A percentile compares a stretch with the other conserved stretches of the same genome.
phyloP scores from a whole-genome alignment of 92 coral and sea anemone species.

The Pocillopora meandrina region DNA sequence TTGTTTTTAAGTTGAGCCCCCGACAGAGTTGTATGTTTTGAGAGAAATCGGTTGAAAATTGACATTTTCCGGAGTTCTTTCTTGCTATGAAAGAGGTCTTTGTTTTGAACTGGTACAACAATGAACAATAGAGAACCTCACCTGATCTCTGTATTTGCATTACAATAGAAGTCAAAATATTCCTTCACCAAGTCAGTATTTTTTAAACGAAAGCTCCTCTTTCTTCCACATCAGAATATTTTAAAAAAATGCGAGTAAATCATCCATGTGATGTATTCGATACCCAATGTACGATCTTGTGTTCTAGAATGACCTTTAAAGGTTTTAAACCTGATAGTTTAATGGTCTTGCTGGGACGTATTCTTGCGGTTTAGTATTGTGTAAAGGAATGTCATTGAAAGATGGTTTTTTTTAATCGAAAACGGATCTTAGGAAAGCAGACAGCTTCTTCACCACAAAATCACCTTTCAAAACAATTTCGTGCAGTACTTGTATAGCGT shows the following conservation, averaged over 20 bases:
- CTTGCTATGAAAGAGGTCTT: constrained; percentile 47
- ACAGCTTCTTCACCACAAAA: neutral
- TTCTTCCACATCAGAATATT: constrained; percentile 1
- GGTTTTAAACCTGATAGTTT: constrained; percentile 22
- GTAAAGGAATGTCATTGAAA: constrained; percentile 73
- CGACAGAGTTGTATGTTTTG: constrained; percentile 20
- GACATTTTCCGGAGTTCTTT: constrained; percentile 21
- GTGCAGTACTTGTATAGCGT: too few relatives aligned
- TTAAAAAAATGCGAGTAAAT: neutral
- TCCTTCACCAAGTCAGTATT: constrained; percentile 7
- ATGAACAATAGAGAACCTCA: constrained; percentile 69
- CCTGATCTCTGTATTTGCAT: constrained; percentile 72
- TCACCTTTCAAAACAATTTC: neutral
- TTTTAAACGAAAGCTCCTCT: neutral
- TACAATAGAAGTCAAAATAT: constrained; percentile 49
- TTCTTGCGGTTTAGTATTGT: constrained; percentile 51
- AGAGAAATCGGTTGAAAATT: constrained; percentile 23
- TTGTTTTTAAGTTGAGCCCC: neutral
- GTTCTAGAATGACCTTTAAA: constrained; percentile 22
- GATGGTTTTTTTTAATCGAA: constrained; percentile 9
- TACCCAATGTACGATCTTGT: neutral
- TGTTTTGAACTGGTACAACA: constrained; percentile 63
- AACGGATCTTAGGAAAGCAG: neutral
- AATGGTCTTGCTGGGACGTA: constrained; percentile 20
- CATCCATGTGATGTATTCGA: neutral